Base-by-base conservation (phyloP, 2,888 invertebrate genomes). In the Patella caerulea region DNA sequence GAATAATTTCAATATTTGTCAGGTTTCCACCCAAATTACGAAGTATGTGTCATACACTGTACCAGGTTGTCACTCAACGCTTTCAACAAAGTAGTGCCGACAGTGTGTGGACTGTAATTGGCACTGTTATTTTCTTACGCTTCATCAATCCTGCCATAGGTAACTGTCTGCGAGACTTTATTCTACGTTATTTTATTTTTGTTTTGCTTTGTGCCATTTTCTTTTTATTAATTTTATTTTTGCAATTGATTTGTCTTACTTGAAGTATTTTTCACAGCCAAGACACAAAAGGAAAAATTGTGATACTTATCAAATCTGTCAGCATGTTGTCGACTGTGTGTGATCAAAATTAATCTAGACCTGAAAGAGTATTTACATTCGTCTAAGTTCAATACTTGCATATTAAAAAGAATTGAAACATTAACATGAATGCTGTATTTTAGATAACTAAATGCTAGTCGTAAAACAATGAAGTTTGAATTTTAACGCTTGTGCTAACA, bases 71-170 rank as follows among this genome's bases (percentile, higher is more conserved):
- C 52, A 90, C 88, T 75, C 91, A 91, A 86, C 86, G 91, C 59
- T 92, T 92, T 83, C 89, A 88, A 81, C 89, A 90, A 82, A 88
- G 88, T 81, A 88, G 87, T 65, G 87, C 89, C 56, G 89, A 91
- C 5, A 98, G 98, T 1, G 98, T 99, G 0, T 90, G 91, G 90
- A 91, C 90, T 29, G 91, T 91, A 74, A 91, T 91, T 29, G 98
- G 98, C 29, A 99, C 98, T 0, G 98, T 99, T 0, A 95, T 99
- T 86, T 99, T 99, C 92, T 92, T 99, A 83, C 94, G 99, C 75
- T 99, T 99, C 92, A 98, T 99, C 87, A 99, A 99, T 92, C 99
- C 99, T 0, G 98, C 98, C 5, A 98, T 99, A 86, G 92, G 92
- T 91, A 87, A 87, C 74, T 24, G 55, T 73, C 56, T 73, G 7